Base-by-base conservation (phyloP, 2,797 vertebrate genomes). In the Leuciscus waleckii region DNA sequence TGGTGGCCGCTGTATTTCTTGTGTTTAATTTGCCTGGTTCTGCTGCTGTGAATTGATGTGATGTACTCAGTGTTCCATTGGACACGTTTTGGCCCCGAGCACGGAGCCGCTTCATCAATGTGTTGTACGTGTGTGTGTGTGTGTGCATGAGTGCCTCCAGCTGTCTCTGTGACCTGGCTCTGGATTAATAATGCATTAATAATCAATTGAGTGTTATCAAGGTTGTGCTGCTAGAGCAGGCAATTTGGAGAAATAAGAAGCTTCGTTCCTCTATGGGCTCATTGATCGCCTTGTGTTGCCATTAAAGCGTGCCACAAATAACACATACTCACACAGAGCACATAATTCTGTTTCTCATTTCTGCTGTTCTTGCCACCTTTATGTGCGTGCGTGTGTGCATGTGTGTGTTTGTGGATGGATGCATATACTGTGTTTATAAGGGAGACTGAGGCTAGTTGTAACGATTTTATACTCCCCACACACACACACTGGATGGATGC, bases 141-240 rank as follows among this genome's bases (percentile, higher is more conserved):
- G 75, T 85, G 79, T 88, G 87, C 89, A 85, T 91, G 92, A 90
- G 79, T 92, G 88, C 87, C 90, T 91, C 85, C 84, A 90, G 91
- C 85, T 86, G 89, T 93, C 86, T 89, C 63, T 90, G 85, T 91
- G 90, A 92, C 92, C 90, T 88, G 90, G 86, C 89, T 89, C 89
- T 88, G 86, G 65, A 85, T 93, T 94, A 93, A 93, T 93, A 94
- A 93, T 92, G 89, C 92, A 95, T 94, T 94, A 92, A 92, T 95
- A 94, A 94, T 94, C 93, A 94, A 94, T 94, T 92, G 90, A 90
- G 89, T 90, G 89, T 91, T 93, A 93, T 94, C 91, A 91, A 81
- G 88, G 88, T 93, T 90, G 86, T 87, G 88, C 91, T 88, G 67
- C 84, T 91, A 88, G 90, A 89, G 81, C 84, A 87, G 85, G 86